phyloP scores from a whole-genome alignment of 2,888 invertebrate genomes.

The Caenorhabditis drosophilae region DNA sequence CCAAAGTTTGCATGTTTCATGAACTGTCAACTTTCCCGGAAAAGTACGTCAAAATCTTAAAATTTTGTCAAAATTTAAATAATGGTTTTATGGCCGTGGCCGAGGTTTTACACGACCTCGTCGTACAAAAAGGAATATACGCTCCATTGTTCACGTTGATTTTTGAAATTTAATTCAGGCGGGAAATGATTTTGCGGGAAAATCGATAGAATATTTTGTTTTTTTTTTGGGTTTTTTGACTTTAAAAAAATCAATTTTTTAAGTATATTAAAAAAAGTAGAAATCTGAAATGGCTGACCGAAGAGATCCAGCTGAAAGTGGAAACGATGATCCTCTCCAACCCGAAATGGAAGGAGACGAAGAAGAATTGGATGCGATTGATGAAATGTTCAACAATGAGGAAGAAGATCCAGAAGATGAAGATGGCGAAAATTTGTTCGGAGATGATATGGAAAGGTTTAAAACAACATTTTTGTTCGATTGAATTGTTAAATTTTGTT shows the following conservation, averaged over 20 bases:
- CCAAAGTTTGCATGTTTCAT: neutral
- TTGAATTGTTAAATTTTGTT: too few relatives aligned
- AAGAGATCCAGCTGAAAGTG: neutral
- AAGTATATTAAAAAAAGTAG: too few relatives aligned
- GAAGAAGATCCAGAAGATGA: constrained; percentile 61
- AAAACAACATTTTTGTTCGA: too few relatives aligned
- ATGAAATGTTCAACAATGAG: constrained; percentile 56
- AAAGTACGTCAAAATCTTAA: neutral
- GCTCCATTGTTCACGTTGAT: too few relatives aligned
- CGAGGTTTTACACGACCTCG: neutral
- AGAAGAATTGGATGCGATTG: constrained; percentile 40
- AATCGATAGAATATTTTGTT: neutral
- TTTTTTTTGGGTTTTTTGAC: neutral
- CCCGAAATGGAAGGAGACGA: constrained; percentile 17
- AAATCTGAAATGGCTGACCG: neutral
- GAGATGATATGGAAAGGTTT: constrained; percentile 96
- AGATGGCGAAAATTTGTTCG: constrained; percentile 75
- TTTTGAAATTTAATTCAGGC: neutral
- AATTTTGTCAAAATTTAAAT: neutral
- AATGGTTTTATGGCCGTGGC: constrained; percentile 2
- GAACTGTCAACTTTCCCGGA: neutral
- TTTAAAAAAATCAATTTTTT: too few relatives aligned
- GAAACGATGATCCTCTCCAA: constrained; percentile 14
- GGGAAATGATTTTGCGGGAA: neutral
- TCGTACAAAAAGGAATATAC: neutral